phyloP scores from a whole-genome alignment of 1,140 invertebrate genomes.

The Drosophila orosa region DNA sequence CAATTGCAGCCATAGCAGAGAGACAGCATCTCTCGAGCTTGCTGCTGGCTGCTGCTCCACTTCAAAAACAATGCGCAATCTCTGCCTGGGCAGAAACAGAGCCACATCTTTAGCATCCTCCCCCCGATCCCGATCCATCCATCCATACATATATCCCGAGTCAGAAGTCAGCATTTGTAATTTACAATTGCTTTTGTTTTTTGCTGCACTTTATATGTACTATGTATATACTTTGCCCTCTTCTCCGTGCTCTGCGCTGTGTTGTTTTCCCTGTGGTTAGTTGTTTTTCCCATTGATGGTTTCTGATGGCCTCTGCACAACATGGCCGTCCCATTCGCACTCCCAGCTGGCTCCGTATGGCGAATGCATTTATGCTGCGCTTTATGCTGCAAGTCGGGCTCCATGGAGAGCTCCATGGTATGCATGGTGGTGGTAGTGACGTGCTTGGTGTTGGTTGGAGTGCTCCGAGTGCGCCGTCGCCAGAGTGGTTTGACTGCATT shows the following conservation, averaged over 20 bases:
- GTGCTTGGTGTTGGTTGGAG: constrained; percentile 19
- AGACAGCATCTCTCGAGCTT: constrained; percentile 25
- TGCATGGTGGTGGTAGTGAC: constrained; percentile 34
- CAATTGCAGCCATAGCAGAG: constrained; percentile 13
- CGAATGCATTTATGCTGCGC: constrained; percentile 65
- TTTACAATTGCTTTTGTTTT: constrained; percentile 77
- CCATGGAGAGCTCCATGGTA: constrained; percentile 26
- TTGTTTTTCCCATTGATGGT: constrained; percentile 82
- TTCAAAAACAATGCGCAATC: constrained; percentile 72
- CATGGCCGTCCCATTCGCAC: constrained; percentile 61
- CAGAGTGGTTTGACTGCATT: constrained; percentile 83
- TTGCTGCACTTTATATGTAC: constrained; percentile 30
- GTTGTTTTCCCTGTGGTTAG: constrained; percentile 56
- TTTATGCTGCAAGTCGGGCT: constrained; percentile 48
- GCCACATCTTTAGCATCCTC: constrained; percentile 26
- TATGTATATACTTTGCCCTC: constrained; percentile 26
- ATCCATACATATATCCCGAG: constrained; percentile 6
- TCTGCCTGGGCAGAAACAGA: constrained; percentile 40
- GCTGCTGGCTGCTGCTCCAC: constrained; percentile 60
- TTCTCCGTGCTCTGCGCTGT: constrained; percentile 37
- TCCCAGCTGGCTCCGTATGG: constrained; percentile 24
- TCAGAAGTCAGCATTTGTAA: constrained; percentile 60
- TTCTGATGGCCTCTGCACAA: constrained; percentile 38
- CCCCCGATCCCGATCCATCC: constrained; percentile 3
- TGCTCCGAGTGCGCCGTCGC: constrained; percentile 57